A percentile compares a stretch with the other conserved stretches of the same genome.
These are phyloP conservation scores for Phengaris alcon DNA, from an alignment of 2,888 invertebrate genomes.

Conservation along the genomic window DNA sequence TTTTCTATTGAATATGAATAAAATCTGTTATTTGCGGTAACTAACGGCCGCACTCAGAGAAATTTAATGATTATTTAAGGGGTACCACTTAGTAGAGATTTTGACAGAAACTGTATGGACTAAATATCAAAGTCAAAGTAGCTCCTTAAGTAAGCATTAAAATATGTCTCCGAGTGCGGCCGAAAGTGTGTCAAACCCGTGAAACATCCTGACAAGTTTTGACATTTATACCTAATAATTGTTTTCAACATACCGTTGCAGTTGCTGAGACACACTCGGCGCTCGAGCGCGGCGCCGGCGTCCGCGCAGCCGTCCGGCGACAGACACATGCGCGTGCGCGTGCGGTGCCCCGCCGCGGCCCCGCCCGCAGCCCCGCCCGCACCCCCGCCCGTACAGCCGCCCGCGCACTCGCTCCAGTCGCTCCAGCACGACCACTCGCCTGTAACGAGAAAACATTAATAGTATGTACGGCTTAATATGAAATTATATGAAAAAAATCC, in stretches of 20 bases:
- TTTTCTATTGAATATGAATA: too few species aligned
- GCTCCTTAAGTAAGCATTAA: too few species aligned
- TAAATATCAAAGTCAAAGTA: too few species aligned
- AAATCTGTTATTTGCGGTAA: too few species aligned
- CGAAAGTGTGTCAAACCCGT: too few species aligned
- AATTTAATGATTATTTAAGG: too few species aligned
- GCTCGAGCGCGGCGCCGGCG: slow-evolving; percentile 81
- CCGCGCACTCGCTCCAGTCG: slow-evolving; percentile 90
- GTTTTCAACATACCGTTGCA: slow-evolving; percentile 68
- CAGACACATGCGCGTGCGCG: slow-evolving; percentile 84
- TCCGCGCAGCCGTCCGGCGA: slow-evolving; percentile 79
- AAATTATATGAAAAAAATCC: too few species aligned
- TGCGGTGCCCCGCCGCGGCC: slow-evolving; percentile 77
- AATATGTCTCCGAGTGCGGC: too few species aligned
- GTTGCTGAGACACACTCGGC: slow-evolving; percentile 84
- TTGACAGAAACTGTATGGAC: too few species aligned
- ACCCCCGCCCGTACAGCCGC: slow-evolving; percentile 79
- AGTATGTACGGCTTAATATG: too few species aligned
- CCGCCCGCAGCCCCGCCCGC: slow-evolving; percentile 70
- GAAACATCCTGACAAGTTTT: not conserved
- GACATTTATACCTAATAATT: not conserved
- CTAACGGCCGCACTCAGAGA: too few species aligned
- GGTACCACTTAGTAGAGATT: too few species aligned
- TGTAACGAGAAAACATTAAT: slow-evolving; percentile 40
- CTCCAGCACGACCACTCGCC: slow-evolving; percentile 93